A percentile compares a stretch with the other conserved stretches of the same genome.
Conservation (phyloP, 1,140 invertebrate genomes). For the Nasonia giraulti region DNA sequence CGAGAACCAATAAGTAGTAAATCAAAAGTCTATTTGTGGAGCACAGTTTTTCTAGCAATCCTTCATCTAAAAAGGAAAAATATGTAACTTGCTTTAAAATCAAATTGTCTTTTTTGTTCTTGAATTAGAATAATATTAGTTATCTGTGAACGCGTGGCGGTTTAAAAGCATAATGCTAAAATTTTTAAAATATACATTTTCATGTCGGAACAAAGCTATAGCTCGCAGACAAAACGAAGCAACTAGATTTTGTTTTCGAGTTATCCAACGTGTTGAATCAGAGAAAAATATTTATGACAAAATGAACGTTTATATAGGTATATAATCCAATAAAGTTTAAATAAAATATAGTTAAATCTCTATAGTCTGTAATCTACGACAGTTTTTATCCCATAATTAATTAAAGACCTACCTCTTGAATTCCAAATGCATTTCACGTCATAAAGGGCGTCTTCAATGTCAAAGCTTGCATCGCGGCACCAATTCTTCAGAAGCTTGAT, state of each 20-base stretch:
- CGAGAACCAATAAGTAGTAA: constrained; percentile 37
- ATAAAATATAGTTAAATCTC: too few species aligned
- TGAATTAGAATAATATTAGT: background rate
- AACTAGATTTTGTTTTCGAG: too few species aligned
- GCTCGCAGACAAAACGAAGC: too few species aligned
- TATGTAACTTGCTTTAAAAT: background rate
- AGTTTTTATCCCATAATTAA: background rate
- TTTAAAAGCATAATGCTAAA: too few species aligned
- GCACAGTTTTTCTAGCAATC: constrained; percentile 27
- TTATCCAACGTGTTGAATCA: too few species aligned
- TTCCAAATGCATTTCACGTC: constrained; percentile 43
- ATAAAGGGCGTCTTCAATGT: constrained; percentile 30
- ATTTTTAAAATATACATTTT: too few species aligned
- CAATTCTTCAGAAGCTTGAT: constrained; percentile 26
- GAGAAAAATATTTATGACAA: too few species aligned
- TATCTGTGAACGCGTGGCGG: background rate
- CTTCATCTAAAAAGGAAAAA: constrained; percentile 17
- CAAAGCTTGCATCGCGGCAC: constrained; percentile 1
- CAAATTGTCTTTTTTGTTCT: background rate
- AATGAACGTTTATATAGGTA: too few species aligned
- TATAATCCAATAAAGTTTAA: too few species aligned
- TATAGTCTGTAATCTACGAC: too few species aligned
- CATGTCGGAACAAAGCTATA: too few species aligned
- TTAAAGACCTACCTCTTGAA: constrained; percentile 16
- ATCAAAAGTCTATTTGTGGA: constrained; percentile 40